These are phyloP conservation scores for Rachycentron canadum DNA, from an alignment of 2,797 vertebrate species.

Conservation along the genomic window DNA sequence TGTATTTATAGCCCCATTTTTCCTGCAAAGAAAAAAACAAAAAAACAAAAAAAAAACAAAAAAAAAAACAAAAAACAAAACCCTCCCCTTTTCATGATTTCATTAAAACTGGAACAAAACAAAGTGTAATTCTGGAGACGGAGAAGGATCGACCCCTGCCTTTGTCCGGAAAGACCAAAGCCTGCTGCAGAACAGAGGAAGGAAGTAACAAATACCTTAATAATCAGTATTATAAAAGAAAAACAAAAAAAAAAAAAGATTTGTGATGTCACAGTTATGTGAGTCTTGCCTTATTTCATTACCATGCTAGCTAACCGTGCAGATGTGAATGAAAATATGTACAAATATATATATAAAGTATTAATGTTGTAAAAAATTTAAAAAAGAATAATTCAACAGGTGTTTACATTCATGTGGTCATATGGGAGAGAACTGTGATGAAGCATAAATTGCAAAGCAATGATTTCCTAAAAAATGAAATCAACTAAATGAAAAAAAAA, in stretches of 20 bases:
- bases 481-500: constrained; percentile 60
- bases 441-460: constrained; percentile 89
- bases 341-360: constrained; percentile 92
- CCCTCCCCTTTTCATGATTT: constrained; percentile 57
- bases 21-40: constrained; percentile 16
- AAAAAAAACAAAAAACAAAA: constrained; percentile 3
- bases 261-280: constrained; percentile 89
- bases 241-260: constrained; percentile 73
- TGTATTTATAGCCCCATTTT: constrained; percentile 63
- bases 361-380: constrained; percentile 90
- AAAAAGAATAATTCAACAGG: constrained; percentile 88
- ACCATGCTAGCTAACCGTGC: constrained; percentile 91
- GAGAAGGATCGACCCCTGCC: constrained; percentile 79
- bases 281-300: constrained; percentile 96
- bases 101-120: constrained; percentile 73
- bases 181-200: constrained; percentile 89
- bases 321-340: constrained; percentile 91
- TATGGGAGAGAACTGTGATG: constrained; percentile 91
- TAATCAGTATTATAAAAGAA: constrained; percentile 92
- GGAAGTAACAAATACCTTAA: constrained; percentile 79
- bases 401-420: constrained; percentile 99
- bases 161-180: constrained; percentile 90
- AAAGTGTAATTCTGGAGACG: constrained; percentile 70
- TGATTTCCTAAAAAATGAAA: constrained; percentile 89
- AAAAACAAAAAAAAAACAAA: constrained; percentile 18